phyloP scores from a whole-genome alignment of 2,888 invertebrate genomes.

The Eristalis intricaria region DNA sequence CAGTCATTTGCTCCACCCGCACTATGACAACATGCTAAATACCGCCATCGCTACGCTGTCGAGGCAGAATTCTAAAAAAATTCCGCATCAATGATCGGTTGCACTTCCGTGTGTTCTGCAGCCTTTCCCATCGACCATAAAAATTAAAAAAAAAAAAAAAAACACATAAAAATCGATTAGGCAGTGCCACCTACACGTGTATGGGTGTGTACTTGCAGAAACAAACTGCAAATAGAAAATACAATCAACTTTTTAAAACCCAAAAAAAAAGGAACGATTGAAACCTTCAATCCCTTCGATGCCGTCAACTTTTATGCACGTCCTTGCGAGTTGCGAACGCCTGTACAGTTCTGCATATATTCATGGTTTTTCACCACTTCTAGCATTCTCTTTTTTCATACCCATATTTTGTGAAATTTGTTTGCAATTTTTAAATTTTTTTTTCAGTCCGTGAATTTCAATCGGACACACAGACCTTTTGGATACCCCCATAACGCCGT shows the following conservation, averaged over 20 bases:
- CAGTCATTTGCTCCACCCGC: constrained; percentile 63
- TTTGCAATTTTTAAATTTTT: constrained; percentile 18
- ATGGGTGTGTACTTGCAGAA: constrained; percentile 2
- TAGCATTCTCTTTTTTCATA: constrained; percentile 14
- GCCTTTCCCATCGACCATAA: constrained; percentile 1
- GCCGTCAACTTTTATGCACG: constrained; percentile 56
- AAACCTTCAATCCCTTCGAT: constrained; percentile 45
- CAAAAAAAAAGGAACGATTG: constrained; percentile 11
- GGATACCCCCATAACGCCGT: constrained; percentile 8
- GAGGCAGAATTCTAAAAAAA: constrained; percentile 56
- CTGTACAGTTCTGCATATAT: constrained; percentile 22
- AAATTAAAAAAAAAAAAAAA: constrained; percentile 37
- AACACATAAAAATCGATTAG: constrained; percentile 67
- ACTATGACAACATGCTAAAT: constrained; percentile 64
- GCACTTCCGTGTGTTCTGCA: constrained; percentile 53
- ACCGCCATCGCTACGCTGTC: constrained; percentile 26
- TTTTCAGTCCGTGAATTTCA: constrained; percentile 53
- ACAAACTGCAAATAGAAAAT: constrained; percentile 65
- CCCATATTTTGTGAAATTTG: constrained; percentile 34
- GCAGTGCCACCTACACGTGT: constrained; percentile 15
- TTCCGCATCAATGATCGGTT: constrained; percentile 66
- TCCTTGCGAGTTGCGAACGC: constrained; percentile 37
- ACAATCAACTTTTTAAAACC: constrained; percentile 49
- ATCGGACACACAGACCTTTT: constrained; percentile 33
- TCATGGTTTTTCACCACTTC: constrained; percentile 47